Evolutionary conservation across 2,113 vertebrate species (phyloP), one percentile per base, ranked within the genome.

Genomic region (Spea multiplicata): DNA sequence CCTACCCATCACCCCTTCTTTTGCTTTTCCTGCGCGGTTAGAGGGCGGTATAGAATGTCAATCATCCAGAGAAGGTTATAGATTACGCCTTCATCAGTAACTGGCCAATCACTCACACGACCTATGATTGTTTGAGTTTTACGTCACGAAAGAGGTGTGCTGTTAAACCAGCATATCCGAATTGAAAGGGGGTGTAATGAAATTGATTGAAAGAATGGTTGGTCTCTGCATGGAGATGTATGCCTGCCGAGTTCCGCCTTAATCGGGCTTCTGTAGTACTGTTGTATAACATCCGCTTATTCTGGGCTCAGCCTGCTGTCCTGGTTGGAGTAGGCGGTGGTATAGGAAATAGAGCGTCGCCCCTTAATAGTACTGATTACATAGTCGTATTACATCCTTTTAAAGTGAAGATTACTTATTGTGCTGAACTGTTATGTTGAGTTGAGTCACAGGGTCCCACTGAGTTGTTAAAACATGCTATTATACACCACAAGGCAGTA

Each of bases 221-320:
- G 62, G 61, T 46, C 76, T 62, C 53, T 78, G 8, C 46, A 49
- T 10, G 17, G 30, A 64, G 7, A 13, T 53, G 68, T 7, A 0
- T 0, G 0, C 1, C 71, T 0, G 64, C 61, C 8, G 65, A 76
- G 81, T 3, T 0, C 73, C 30, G 17, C 48, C 68, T 61, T 13
- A 48, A 0, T 44, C 8, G 45, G 84, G 73, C 48, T 10, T 65
- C 44, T 61, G 2, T 44, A 49, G 48, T 50, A 46, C 30, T 46
- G 47, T 8, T 82, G 81, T 82, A 86, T 90, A 87, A 89, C 72
- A 87, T 90, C 89, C 89, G 86, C 78, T 76, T 66, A 53, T 74
- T n/a, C 44, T 66, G 47, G 17, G n/a, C 82, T 44, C 83, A 73
- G 30, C 30, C 71, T 59, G 81, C 12, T 79, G 84, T 81, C 85